Evolutionary conservation across 2,888 invertebrate genomes (phyloP).

Genomic region (Pachliopta kotzebuea): DNA sequence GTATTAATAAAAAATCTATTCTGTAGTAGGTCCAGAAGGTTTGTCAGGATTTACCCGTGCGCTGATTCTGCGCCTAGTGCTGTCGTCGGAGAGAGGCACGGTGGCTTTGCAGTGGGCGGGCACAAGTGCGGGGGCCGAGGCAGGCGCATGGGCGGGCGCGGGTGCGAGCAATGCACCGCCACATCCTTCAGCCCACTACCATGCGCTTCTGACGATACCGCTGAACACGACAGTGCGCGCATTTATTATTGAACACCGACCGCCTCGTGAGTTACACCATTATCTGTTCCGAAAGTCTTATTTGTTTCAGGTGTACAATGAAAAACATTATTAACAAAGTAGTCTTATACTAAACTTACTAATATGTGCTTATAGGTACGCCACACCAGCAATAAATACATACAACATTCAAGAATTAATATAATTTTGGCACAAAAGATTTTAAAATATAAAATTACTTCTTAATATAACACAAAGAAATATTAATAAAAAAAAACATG

Average conservation of each 20-base stretch:
- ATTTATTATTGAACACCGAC: conserved; percentile 82
- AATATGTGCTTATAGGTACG: too few relatives aligned
- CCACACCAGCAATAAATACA: too few relatives aligned
- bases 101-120: conserved; percentile 83
- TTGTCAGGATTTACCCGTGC: conserved; percentile 94
- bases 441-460: too few relatives aligned
- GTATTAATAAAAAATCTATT: neutral
- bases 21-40: conserved; percentile 63
- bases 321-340: too few relatives aligned
- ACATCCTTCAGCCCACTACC: conserved; percentile 77
- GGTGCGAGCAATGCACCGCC: conserved; percentile 84
- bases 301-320: too few relatives aligned
- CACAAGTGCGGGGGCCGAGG: conserved; percentile 37
- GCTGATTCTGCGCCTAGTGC: conserved; percentile 89
- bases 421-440: too few relatives aligned
- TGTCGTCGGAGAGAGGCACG: conserved; percentile 91
- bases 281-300: neutral
- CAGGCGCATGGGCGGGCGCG: conserved; percentile 75
- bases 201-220: conserved; percentile 86
- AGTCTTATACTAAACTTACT: too few relatives aligned
- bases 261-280: conserved; percentile 50
- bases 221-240: conserved; percentile 88
- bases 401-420: too few relatives aligned
- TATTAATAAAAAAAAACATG: too few relatives aligned
- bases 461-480: too few relatives aligned